Conservation (phyloP, 1,140 invertebrate genomes). For the Bombus cullumanus region DNA sequence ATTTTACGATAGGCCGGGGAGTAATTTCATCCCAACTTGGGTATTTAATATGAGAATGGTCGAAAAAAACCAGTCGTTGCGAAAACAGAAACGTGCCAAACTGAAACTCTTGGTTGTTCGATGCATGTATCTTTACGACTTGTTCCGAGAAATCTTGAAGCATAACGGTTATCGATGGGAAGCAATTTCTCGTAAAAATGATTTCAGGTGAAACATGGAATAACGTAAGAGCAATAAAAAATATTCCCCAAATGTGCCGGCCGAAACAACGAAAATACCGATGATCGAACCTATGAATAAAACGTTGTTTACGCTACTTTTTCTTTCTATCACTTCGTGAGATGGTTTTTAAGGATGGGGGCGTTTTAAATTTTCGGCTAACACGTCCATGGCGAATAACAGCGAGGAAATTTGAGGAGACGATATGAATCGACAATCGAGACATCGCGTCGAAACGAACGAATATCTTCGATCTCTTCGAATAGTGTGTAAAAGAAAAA, state of each 20-base stretch:
- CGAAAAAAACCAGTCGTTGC: not conserved
- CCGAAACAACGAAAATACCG: no score
- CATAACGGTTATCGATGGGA: no score
- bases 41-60: conserved; percentile 18
- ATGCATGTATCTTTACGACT: not conserved
- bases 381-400: not conserved
- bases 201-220: not conserved
- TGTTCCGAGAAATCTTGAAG: not conserved
- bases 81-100: not conserved
- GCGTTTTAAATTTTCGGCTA: not conserved
- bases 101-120: not conserved
- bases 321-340: no score
- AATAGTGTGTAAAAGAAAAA: no score
- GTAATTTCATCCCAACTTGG: not conserved
- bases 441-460: not conserved
- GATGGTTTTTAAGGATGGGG: not conserved
- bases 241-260: not conserved
- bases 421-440: not conserved
- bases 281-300: no score
- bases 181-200: not conserved
- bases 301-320: no score
- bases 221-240: not conserved
- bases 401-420: not conserved
- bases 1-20: conserved; percentile 55
- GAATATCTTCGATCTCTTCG: not conserved